A percentile compares a stretch with the other conserved stretches of the same genome.
Evolutionary conservation across 1,140 invertebrate genomes (phyloP).

Genomic region (Proales similis): DNA sequence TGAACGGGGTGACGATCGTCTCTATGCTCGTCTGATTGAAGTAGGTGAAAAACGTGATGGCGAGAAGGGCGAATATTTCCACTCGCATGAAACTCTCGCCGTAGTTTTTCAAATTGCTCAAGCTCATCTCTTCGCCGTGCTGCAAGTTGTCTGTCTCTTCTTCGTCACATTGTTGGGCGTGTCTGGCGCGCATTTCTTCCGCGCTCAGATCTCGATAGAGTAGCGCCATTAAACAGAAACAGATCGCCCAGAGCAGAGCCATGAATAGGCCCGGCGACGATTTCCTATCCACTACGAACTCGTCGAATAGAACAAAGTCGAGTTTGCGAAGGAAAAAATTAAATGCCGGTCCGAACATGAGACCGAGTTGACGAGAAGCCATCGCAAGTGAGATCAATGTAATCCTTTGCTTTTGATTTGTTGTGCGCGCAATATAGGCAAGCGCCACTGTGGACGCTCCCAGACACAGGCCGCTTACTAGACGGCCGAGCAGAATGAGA

Average conservation of each 20-base stretch:
- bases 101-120: background rate
- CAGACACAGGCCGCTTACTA: slow-evolving; percentile 39
- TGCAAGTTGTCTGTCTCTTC: slow-evolving; percentile 2
- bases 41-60: slow-evolving; percentile 40
- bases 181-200: slow-evolving; percentile 30
- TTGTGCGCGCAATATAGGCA: slow-evolving; percentile 41
- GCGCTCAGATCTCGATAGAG: slow-evolving; percentile 4
- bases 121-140: background rate
- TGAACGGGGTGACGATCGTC: slow-evolving; percentile 35
- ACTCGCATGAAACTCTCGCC: slow-evolving; percentile 39
- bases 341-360: slow-evolving; percentile 42
- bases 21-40: slow-evolving; percentile 41
- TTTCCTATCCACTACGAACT: slow-evolving; percentile 18
- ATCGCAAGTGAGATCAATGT: slow-evolving; percentile 39
- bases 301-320: slow-evolving; percentile 40
- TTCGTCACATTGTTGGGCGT: background rate
- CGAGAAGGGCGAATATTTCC: slow-evolving; percentile 40
- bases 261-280: slow-evolving; percentile 32
- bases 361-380: slow-evolving; percentile 41
- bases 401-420: slow-evolving; percentile 41
- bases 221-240: slow-evolving; percentile 2
- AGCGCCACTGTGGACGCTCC: slow-evolving; percentile 31
- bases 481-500: slow-evolving; percentile 40
- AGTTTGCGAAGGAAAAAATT: slow-evolving; percentile 40
- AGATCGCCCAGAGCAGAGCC: slow-evolving; percentile 9